Evolutionary conservation across 2,888 invertebrate species (phyloP).

Genomic region (Pemphredon lugubris): DNA sequence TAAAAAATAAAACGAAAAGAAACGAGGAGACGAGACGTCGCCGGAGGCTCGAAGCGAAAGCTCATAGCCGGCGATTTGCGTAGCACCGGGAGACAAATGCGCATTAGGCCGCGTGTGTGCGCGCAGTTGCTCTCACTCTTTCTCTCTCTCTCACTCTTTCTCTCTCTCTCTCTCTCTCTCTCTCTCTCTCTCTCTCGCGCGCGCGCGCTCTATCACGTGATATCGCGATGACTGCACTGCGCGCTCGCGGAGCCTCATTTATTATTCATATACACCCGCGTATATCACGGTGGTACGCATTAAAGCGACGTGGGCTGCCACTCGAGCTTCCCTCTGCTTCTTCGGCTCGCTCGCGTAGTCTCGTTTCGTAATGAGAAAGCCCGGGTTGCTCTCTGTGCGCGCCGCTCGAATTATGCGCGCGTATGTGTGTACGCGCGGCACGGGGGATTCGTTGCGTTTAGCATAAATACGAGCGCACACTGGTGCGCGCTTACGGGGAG

Average conservation of each 20-base stretch:
- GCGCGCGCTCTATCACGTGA: slow-evolving; percentile 39
- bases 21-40: not conserved
- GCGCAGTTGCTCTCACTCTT: too few relatives aligned
- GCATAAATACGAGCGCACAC: too few relatives aligned
- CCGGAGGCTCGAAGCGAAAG: not conserved
- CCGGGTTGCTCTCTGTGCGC: slow-evolving; percentile 3
- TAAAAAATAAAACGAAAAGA: not conserved
- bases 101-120: slow-evolving; percentile 13
- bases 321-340: slow-evolving; percentile 7
- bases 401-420: not conserved
- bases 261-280: slow-evolving; percentile 41
- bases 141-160: too few relatives aligned
- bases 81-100: slow-evolving; percentile 4
- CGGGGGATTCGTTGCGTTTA: too few relatives aligned
- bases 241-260: slow-evolving; percentile 27
- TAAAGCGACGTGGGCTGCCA: slow-evolving; percentile 28
- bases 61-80: not conserved
- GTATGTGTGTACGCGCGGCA: not conserved
- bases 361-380: slow-evolving; percentile 46
- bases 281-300: slow-evolving; percentile 46
- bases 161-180: too few relatives aligned
- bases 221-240: slow-evolving; percentile 23
- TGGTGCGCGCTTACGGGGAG: too few relatives aligned
- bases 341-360: slow-evolving; percentile 12
- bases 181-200: too few relatives aligned